phyloP scores from a whole-genome alignment of 1,140 invertebrate genomes.

The Calliopsis andreniformis region DNA sequence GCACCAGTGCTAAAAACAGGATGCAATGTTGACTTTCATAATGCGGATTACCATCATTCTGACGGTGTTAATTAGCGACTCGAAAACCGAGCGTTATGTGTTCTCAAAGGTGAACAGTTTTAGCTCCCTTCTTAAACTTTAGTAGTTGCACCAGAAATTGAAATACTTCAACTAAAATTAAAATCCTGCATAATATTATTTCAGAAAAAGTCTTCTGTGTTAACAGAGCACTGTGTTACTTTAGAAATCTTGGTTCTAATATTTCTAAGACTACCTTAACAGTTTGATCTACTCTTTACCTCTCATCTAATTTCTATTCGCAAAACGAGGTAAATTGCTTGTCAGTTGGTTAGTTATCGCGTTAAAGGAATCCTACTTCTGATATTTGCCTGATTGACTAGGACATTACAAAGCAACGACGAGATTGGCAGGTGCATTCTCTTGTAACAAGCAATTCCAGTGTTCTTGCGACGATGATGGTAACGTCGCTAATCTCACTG shows the following conservation, averaged over 20 bases:
- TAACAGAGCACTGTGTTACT: too few relatives aligned
- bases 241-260: too few relatives aligned
- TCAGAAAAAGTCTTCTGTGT: too few relatives aligned
- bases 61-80: slow-evolving; percentile 5
- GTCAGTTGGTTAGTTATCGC: neutral
- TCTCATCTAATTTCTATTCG: too few relatives aligned
- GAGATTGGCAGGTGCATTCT: neutral
- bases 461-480: neutral
- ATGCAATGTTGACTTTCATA: slow-evolving; percentile 35
- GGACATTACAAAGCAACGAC: neutral
- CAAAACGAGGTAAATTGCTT: neutral
- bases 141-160: too few relatives aligned
- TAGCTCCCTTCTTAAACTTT: too few relatives aligned
- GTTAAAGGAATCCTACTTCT: neutral
- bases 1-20: slow-evolving; percentile 7
- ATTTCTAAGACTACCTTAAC: too few relatives aligned
- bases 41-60: slow-evolving; percentile 22
- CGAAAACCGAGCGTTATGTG: slow-evolving; percentile 7
- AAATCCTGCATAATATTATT: too few relatives aligned
- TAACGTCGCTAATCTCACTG: neutral
- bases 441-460: neutral
- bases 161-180: too few relatives aligned
- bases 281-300: too few relatives aligned
- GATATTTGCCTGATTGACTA: neutral
- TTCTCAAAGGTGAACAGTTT: neutral